Evolutionary conservation across 1,140 invertebrate genomes (phyloP).

Genomic region (Musca vetustissima): DNA sequence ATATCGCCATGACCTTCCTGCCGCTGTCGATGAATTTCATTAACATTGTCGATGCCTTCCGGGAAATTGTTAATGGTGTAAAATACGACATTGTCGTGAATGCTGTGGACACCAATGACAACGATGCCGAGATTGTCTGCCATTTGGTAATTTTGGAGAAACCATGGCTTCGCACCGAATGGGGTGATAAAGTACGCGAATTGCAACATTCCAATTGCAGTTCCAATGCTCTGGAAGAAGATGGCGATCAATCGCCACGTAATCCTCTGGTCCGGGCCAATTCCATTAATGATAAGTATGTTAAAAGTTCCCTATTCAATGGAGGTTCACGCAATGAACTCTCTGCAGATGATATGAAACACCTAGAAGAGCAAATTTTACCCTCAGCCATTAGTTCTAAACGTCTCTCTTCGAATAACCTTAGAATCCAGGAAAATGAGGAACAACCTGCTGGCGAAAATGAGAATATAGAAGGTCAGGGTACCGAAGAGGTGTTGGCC

Average conservation of each 20-base stretch:
- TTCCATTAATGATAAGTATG: background rate
- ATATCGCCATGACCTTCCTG: slow-evolving; percentile 52
- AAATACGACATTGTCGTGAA: slow-evolving; percentile 51
- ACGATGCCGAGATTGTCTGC: slow-evolving; percentile 46
- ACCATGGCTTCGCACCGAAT: slow-evolving; percentile 50
- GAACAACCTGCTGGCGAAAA: background rate
- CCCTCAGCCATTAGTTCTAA: slow-evolving; percentile 27
- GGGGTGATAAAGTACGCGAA: slow-evolving; percentile 50
- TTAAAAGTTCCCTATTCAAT: slow-evolving; percentile 46
- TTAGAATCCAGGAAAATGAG: background rate
- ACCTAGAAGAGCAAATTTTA: slow-evolving; percentile 47
- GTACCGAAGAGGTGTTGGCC: no score
- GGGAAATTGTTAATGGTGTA: slow-evolving; percentile 52
- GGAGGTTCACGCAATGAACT: slow-evolving; percentile 49
- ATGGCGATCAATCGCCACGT: slow-evolving; percentile 31
- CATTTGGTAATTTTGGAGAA: slow-evolving; percentile 50
- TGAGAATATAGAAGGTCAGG: background rate
- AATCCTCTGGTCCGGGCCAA: slow-evolving; percentile 41
- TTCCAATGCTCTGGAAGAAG: slow-evolving; percentile 33
- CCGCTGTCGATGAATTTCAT: slow-evolving; percentile 50
- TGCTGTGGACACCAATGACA: slow-evolving; percentile 42
- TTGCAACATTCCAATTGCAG: slow-evolving; percentile 48
- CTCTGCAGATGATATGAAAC: slow-evolving; percentile 44
- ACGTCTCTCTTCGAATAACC: slow-evolving; percentile 12
- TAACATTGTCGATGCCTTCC: slow-evolving; percentile 49